Percentiles rank a stretch among this genome's conserved stretches.
phyloP scores from a whole-genome alignment of 2,113 vertebrate genomes.

The Eleginops maclovinus region DNA sequence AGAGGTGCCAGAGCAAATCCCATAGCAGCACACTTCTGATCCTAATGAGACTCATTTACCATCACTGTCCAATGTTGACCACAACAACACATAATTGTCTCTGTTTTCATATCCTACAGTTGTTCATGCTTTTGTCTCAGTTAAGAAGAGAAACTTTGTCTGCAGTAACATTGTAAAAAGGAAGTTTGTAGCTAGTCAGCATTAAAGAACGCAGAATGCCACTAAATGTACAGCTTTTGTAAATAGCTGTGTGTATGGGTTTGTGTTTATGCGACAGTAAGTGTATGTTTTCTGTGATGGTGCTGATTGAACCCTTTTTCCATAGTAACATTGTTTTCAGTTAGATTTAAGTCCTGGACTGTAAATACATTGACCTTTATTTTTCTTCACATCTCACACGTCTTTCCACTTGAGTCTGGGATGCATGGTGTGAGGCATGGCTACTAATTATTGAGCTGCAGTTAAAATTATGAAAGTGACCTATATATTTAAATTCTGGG shows the following conservation, averaged over 20 bases:
- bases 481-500: too few relatives aligned
- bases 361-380: background rate
- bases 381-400: background rate
- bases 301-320: background rate
- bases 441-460: background rate
- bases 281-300: background rate
- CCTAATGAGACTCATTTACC: too few relatives aligned
- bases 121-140: background rate
- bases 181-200: background rate
- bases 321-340: background rate
- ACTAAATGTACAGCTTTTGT: background rate
- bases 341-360: slow-evolving; percentile 1
- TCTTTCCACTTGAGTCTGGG: background rate
- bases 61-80: too few relatives aligned
- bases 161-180: background rate
- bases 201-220: background rate
- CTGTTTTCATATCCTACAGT: background rate
- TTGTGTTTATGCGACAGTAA: background rate
- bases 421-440: background rate
- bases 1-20: too few relatives aligned
- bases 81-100: background rate
- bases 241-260: background rate
- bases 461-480: background rate
- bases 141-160: background rate
- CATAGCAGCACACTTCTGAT: too few relatives aligned